A percentile compares a stretch with the other conserved stretches of the same genome.
phyloP scores from a whole-genome alignment of 2,113 vertebrate species.

The Jaculus jaculus region DNA sequence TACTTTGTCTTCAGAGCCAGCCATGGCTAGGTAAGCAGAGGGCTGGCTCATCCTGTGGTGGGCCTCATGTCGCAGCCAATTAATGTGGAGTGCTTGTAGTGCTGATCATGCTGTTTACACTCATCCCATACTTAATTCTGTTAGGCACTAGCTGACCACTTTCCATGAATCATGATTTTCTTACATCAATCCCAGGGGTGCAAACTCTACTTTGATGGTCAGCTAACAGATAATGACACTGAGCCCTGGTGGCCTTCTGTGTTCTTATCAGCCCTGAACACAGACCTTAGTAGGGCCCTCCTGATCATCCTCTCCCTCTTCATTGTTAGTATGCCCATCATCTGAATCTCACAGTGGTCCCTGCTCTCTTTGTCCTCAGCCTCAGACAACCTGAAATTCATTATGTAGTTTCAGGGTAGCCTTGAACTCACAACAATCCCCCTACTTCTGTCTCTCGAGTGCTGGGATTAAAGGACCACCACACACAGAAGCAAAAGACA shows the following conservation, averaged over 20 bases:
- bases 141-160: neutral
- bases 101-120: neutral
- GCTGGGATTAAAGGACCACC: too few relatives aligned
- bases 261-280: neutral
- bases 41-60: neutral
- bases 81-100: neutral
- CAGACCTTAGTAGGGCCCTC: neutral
- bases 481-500: neutral
- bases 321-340: neutral
- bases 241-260: neutral
- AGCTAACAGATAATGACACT: constrained; percentile 17
- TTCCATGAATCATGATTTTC: neutral
- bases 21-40: neutral
- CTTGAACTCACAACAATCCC: too few relatives aligned
- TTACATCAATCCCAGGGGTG: neutral
- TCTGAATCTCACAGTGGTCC: neutral
- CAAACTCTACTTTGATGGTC: neutral
- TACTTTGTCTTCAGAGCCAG: neutral
- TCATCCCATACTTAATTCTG: neutral
- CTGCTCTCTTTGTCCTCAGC: neutral
- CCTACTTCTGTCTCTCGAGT: too few relatives aligned
- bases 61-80: neutral
- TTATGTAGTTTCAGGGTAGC: too few relatives aligned
- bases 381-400: too few relatives aligned
- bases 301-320: neutral